Base-by-base conservation (phyloP, 2,113 vertebrate genomes). In the Strix aluco region DNA sequence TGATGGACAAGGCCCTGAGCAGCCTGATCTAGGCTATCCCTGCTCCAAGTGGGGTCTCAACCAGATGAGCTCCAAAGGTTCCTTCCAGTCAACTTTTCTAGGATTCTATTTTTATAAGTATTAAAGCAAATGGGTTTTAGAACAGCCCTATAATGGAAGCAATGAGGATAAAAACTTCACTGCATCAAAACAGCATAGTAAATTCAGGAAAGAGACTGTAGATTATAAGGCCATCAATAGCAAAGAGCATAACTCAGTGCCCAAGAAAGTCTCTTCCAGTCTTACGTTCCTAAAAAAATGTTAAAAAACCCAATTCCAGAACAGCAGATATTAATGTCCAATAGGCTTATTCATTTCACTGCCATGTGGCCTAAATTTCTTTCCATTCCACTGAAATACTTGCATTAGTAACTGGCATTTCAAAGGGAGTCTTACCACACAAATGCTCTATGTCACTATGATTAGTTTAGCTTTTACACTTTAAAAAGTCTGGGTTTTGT, bases 391-490 rank as follows among this genome's bases (percentile, higher is more conserved):
- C 20, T 82, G 32, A 66, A n/a, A 81, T 65, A 46, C 66, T 51
- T 65, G n/a, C 65, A 17, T n/a, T 77, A 55, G 74, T 84, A 88
- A 83, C 61, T 88, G 86, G 42, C 46, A 38, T 94, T 95, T 97
- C 94, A 83, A 49, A 83, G 85, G 42, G 38, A 93, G 32, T 32
- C 55, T 40, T 42, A 46, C 70, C 63, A 79, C 62, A 59, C 23
- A 65, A 72, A 77, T 38, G 30, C 12, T 81, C 70, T 7, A 1
- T 38, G 20, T 74, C 26, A 29, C 88, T 65, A 9, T 25, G n/a
- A 90, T 85, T 44, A 49, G 57, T 70, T 91, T 20, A 57, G 74
- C 74, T 86, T 86, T 72, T 58, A 54, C 36, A 75, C 62, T 97
- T 92, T 49, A 63, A 67, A 69, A 91, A 89, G 20, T 34, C 29